Conservation (phyloP, 2,888 invertebrate genomes). For the Panopea generosa region DNA sequence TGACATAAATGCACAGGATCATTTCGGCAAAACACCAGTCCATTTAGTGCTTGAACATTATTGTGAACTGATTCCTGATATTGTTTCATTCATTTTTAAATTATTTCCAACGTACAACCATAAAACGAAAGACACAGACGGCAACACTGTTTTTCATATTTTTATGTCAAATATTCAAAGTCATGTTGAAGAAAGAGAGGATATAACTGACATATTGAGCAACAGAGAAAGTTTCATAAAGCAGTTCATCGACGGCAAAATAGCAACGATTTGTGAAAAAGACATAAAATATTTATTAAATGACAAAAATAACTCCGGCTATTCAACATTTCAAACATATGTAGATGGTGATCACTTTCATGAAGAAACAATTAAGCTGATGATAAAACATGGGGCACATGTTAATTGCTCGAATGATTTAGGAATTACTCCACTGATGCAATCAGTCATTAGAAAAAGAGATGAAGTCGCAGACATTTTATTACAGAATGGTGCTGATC, state of each 20-base stretch:
- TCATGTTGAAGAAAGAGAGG: neutral
- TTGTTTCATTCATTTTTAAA: slow-evolving; percentile 12
- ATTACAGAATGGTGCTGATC: slow-evolving; percentile 30
- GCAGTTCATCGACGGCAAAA: neutral
- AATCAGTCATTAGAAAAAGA: slow-evolving; percentile 11
- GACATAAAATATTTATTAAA: slow-evolving; percentile 23
- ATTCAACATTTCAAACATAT: slow-evolving; percentile 45
- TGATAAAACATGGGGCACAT: slow-evolving; percentile 33
- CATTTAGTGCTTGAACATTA: slow-evolving; percentile 33
- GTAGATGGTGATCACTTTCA: slow-evolving; percentile 15
- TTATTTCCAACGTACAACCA: slow-evolving; percentile 3
- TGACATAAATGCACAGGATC: slow-evolving; percentile 29
- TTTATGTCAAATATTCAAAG: slow-evolving; percentile 28
- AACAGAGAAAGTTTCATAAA: neutral
- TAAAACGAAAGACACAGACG: slow-evolving; percentile 9
- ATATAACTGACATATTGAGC: neutral
- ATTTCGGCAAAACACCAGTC: slow-evolving; percentile 31
- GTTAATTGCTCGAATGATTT: slow-evolving; percentile 17
- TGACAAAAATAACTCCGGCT: slow-evolving; percentile 22
- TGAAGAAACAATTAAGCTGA: slow-evolving; percentile 15
- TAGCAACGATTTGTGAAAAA: neutral
- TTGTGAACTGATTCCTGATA: slow-evolving; percentile 13
- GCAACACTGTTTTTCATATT: slow-evolving; percentile 35
- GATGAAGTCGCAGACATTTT: slow-evolving; percentile 28
- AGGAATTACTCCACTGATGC: slow-evolving; percentile 39